These are phyloP conservation scores for Saccostrea cuccullata DNA, from an alignment of 1,140 invertebrate species.

Conservation along the genomic window DNA sequence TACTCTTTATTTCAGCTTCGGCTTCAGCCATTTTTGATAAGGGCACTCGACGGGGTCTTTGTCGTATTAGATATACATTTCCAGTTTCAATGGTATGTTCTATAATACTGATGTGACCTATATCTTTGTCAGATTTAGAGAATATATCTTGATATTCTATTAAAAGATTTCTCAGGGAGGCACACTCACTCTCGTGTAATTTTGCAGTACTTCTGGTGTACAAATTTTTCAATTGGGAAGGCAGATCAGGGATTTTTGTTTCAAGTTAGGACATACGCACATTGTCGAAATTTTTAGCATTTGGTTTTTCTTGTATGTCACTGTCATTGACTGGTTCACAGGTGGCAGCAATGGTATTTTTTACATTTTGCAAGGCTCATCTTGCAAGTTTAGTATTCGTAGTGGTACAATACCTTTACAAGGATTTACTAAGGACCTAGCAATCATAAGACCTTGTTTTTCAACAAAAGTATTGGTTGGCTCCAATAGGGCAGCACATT, in stretches of 20 bases:
- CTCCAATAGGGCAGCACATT: slow-evolving; percentile 36
- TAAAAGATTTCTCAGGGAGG: neutral
- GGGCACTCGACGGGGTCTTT: slow-evolving; percentile 46
- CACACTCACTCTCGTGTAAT: neutral
- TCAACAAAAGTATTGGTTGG: slow-evolving; percentile 32
- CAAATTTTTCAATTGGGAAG: neutral
- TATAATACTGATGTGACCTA: too few species aligned
- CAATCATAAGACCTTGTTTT: slow-evolving; percentile 24
- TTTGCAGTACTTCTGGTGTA: neutral
- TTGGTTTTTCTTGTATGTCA: slow-evolving; percentile 15
- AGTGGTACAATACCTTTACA: slow-evolving; percentile 38
- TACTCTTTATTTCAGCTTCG: slow-evolving; percentile 41
- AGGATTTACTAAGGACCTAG: slow-evolving; percentile 5
- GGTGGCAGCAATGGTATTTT: slow-evolving; percentile 8
- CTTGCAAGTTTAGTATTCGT: slow-evolving; percentile 41
- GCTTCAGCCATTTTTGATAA: slow-evolving; percentile 41
- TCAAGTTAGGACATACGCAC: neutral
- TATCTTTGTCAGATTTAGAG: slow-evolving; percentile 2
- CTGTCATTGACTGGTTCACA: neutral
- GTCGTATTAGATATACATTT: slow-evolving; percentile 36
- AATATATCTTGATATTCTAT: slow-evolving; percentile 2
- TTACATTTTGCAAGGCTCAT: slow-evolving; percentile 35
- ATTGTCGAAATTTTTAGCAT: neutral
- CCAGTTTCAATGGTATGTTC: too few species aligned
- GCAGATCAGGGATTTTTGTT: neutral